A percentile compares a stretch with the other conserved stretches of the same genome.
phyloP scores from a whole-genome alignment of 2,113 vertebrate species.

The Spheniscus mendiculus region DNA sequence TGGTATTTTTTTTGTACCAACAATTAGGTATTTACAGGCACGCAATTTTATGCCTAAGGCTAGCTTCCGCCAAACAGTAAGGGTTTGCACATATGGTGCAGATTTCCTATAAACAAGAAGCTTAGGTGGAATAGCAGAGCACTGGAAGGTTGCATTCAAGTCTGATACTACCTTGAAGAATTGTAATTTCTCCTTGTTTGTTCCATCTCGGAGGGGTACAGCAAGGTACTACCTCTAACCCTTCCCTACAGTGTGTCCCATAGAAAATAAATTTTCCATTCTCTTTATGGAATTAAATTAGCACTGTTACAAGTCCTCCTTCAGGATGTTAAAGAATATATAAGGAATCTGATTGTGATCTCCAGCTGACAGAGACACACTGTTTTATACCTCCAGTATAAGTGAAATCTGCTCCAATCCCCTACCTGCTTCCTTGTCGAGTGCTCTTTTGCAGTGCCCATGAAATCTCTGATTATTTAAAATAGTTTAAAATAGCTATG shows the following conservation, averaged over 20 bases:
- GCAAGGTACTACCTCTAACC: background rate
- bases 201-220: background rate
- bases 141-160: background rate
- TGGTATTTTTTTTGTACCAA: background rate
- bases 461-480: constrained; percentile 33
- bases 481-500: constrained; percentile 20
- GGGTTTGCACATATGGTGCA: background rate
- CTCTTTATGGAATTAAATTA: background rate
- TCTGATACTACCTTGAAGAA: background rate
- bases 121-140: background rate
- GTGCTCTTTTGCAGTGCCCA: background rate
- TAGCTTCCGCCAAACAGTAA: background rate
- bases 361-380: background rate
- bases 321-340: background rate
- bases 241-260: background rate
- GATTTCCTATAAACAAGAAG: background rate
- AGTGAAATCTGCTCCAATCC: background rate
- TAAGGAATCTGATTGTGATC: background rate
- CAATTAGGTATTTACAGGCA: background rate
- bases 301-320: background rate
- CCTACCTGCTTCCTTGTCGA: background rate
- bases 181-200: background rate
- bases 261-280: background rate
- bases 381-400: background rate
- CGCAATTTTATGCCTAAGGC: background rate